phyloP scores from a whole-genome alignment of 2,888 invertebrate genomes.

The Drosophila subsilvestris region DNA sequence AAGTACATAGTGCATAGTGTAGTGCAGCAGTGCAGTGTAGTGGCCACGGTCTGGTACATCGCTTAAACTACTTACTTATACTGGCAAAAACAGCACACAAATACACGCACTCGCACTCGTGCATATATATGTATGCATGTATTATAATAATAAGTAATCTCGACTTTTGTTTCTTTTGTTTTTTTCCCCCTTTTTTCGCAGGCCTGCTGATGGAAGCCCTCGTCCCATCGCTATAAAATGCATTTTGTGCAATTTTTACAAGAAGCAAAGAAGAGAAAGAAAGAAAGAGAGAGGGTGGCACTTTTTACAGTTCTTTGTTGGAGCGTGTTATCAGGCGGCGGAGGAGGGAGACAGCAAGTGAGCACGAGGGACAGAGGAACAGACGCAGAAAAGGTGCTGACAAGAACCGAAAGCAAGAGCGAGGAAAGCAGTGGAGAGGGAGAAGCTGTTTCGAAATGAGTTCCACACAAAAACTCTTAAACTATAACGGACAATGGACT shows the following conservation, averaged over 20 bases:
- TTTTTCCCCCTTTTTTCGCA: constrained; percentile 48
- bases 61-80: constrained; percentile 57
- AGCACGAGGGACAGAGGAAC: neutral
- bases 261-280: constrained; percentile 35
- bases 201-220: constrained; percentile 79
- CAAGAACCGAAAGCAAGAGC: constrained; percentile 1
- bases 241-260: constrained; percentile 77
- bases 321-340: constrained; percentile 55
- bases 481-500: constrained; percentile 54
- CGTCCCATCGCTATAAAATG: constrained; percentile 48
- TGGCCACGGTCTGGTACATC: constrained; percentile 66
- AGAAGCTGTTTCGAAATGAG: constrained; percentile 21
- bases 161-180: constrained; percentile 37
- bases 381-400: constrained; percentile 17
- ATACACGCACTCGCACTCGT: neutral
- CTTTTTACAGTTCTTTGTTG: constrained; percentile 64
- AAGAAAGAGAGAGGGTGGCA: constrained; percentile 24
- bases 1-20: neutral
- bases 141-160: constrained; percentile 31
- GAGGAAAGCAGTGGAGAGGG: neutral
- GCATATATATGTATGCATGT: neutral
- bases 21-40: constrained; percentile 13
- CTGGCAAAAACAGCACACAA: no score
- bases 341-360: constrained; percentile 1
- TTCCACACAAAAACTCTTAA: constrained; percentile 39